Base-by-base conservation (phyloP, 2,888 invertebrate species). In the Eilema sororculum region DNA sequence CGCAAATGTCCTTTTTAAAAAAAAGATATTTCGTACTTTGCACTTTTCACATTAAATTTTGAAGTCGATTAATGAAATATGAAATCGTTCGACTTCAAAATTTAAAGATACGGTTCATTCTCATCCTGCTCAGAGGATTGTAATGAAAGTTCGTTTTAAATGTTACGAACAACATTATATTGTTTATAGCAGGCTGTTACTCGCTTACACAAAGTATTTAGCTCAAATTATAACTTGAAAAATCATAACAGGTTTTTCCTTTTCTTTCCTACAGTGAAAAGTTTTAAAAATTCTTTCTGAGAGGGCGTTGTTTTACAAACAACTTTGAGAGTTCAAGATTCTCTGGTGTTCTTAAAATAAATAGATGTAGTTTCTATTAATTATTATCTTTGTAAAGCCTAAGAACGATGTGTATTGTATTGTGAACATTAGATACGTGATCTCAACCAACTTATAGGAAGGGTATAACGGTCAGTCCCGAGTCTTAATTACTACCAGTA, bases 401-500 rank as follows among this genome's bases (percentile, higher is more conserved):
- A 9, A n/a, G 52, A 52, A n/a, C 9, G 20, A n/a, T 52, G n/a
- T 20, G 2, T 30, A 30, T 16, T 41, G 4, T 41, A 41, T 16
- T n/a, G n/a, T n/a, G n/a, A n/a, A n/a, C n/a, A n/a, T n/a, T n/a
- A 4, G 41, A 41, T 41, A 41, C 0, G 30, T 12, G n/a, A 22
- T 8, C 20, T 20, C 28, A 41, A 25, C 41, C 24, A 63, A 61
- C 33, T 22, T 25, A n/a, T 20, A 24, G 24, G 22, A 16, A 63
- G 20, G 8, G 24, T 28, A 16, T 3, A 59, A 33, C n/a, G 22
- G 59, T 33, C 59, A 8, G 52, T 33, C n/a, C n/a, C n/a, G n/a
- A n/a, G n/a, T n/a, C n/a, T 61, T 60, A 61, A 60, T 69, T 46
- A 64, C n/a, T 22, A 52, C 33, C 8, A 22, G 67, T 22, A 28